Percentiles rank a stretch among this genome's conserved stretches.
phyloP scores from a whole-genome alignment of 2,888 invertebrate species.

The Cecidostiba fungosa region DNA sequence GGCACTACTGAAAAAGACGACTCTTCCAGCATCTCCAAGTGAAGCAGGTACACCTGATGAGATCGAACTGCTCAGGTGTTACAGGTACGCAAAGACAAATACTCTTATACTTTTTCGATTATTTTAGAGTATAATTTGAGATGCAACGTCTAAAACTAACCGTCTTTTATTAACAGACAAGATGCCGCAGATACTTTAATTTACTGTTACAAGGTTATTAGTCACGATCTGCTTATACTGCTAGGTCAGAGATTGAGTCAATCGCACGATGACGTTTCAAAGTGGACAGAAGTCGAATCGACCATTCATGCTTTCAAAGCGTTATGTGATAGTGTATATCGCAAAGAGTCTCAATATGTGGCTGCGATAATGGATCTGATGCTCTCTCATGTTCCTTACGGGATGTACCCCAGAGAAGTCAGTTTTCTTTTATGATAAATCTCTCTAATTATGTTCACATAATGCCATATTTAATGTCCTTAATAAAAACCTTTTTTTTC shows the following conservation, averaged over 20 bases:
- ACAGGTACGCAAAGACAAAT: slow-evolving; percentile 57
- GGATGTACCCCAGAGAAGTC: slow-evolving; percentile 76
- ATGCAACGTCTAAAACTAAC: neutral
- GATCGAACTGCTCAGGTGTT: slow-evolving; percentile 88
- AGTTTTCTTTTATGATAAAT: neutral
- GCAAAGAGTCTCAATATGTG: slow-evolving; percentile 78
- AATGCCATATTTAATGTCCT: neutral
- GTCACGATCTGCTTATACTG: slow-evolving; percentile 87
- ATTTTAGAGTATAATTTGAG: neutral
- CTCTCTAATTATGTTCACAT: neutral
- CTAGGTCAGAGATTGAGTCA: slow-evolving; percentile 85
- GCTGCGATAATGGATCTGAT: slow-evolving; percentile 81
- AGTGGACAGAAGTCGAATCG: slow-evolving; percentile 82
- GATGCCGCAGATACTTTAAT: slow-evolving; percentile 93
- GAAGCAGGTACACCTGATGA: slow-evolving; percentile 85
- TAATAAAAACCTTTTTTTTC: neutral
- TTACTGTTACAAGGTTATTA: slow-evolving; percentile 93
- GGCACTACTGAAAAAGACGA: slow-evolving; percentile 89
- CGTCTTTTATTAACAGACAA: slow-evolving; percentile 85
- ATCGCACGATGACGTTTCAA: slow-evolving; percentile 80
- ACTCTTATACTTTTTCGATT: slow-evolving; percentile 2
- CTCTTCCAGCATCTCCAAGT: slow-evolving; percentile 83
- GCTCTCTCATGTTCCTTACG: slow-evolving; percentile 74
- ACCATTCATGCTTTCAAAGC: slow-evolving; percentile 83
- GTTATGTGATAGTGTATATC: slow-evolving; percentile 81